Base-by-base conservation (phyloP, 2,888 invertebrate species). In the Trypoxylon attenuatum region DNA sequence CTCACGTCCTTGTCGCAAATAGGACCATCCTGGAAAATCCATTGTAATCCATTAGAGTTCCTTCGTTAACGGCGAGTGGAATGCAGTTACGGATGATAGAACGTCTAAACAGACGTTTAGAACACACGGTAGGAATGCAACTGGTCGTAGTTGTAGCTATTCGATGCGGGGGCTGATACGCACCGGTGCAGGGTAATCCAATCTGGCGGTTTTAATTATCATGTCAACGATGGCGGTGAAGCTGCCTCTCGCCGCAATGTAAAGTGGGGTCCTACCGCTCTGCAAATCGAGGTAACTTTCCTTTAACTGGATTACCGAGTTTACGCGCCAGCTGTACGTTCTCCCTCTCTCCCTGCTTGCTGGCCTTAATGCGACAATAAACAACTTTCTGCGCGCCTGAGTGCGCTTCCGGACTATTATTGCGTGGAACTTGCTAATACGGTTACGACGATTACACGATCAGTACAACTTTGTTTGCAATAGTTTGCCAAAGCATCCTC, bases 201-300 rank as follows among this genome's bases (percentile, higher is more conserved):
- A 84, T 76, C 93, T 89, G 3, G 93, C 90, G 15, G 93, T 93
- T 79, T 93, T 94, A 69, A 95, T 94, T 59, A 95, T 92, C 89
- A 94, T 92, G 81, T 94, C 95, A 61, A 95, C 91, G 68, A 95
- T 94, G 23, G 94, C 94, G 1, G 94, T 94, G 87, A 94, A 94
- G 81, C 94, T 94, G 10, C 94, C 94, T 52, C 94, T 87, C 1
- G 94, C 94, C 0, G 94, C 94, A 22, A 94, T 90, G 69, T 94
- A 91, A 78, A 94, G 89, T 25, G 94, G 93, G 0, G 94, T 94
- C 50, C 90, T 89, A 25, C 92, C 92, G 56, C 90, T 89, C 90
- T 91, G 84, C 18, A 87, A 87, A 69, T 4, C n/a, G 33, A 38
- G 22, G 41, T 46, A 61, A 61, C 67, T 62, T 62, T 56, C 13